phyloP scores from a whole-genome alignment of 2,888 invertebrate genomes.

The Anodontia alba region DNA sequence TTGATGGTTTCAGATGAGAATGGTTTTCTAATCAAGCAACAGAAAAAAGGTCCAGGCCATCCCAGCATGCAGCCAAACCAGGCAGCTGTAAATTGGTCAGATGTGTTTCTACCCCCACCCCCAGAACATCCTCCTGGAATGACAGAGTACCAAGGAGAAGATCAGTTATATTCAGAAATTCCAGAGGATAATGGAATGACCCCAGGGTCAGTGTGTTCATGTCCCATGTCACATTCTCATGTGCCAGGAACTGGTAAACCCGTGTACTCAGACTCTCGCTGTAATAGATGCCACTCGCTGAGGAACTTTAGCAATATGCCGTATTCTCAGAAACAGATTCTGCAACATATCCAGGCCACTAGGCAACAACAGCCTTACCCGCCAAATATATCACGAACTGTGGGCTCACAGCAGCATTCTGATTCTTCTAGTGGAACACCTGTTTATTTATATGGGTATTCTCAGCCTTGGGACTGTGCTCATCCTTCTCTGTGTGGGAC shows the following conservation, averaged over 20 bases:
- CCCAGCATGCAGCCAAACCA: slow-evolving; percentile 73
- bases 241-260: slow-evolving; percentile 62
- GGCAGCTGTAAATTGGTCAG: slow-evolving; percentile 81
- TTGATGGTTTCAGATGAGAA: slow-evolving; percentile 73
- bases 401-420: slow-evolving; percentile 27
- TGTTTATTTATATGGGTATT: slow-evolving; percentile 58
- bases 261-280: slow-evolving; percentile 73
- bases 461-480: slow-evolving; percentile 59
- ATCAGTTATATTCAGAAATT: slow-evolving; percentile 59
- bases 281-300: slow-evolving; percentile 66
- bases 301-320: slow-evolving; percentile 62
- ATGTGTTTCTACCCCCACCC: slow-evolving; percentile 85
- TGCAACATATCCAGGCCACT: slow-evolving; percentile 29
- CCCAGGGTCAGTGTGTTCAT: slow-evolving; percentile 76
- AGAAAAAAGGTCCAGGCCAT: slow-evolving; percentile 56
- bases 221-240: slow-evolving; percentile 74
- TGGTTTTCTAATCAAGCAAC: slow-evolving; percentile 74
- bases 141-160: slow-evolving; percentile 74
- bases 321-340: slow-evolving; percentile 49
- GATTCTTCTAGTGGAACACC: slow-evolving; percentile 58
- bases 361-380: slow-evolving; percentile 44
- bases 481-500: slow-evolving; percentile 50
- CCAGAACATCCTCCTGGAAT: slow-evolving; percentile 84
- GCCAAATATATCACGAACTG: slow-evolving; percentile 27
- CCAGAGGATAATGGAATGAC: slow-evolving; percentile 59